Conservation (phyloP, 2,797 vertebrate species). For the Cyclopterus lumpus region DNA sequence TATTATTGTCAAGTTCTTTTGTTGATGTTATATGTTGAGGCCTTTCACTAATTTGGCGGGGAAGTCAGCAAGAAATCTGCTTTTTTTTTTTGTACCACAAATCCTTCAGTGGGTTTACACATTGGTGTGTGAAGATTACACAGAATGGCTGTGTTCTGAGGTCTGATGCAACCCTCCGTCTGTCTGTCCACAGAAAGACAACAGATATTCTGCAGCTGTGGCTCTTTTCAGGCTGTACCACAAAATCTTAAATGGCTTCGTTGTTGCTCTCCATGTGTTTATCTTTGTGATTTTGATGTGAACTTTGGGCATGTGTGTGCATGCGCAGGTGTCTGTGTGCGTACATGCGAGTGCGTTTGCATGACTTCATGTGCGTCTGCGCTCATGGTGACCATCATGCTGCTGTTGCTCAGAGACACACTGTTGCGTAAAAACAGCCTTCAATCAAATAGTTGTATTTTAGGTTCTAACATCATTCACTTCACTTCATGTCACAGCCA, state of each 20-base stretch:
- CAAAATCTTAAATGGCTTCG: conserved; percentile 28
- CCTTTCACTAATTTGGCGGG: not conserved
- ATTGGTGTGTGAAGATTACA: not conserved
- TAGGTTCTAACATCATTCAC: conserved; percentile 28
- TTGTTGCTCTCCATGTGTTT: not conserved
- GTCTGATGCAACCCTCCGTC: conserved; percentile 6
- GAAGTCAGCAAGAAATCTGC: conserved; percentile 20
- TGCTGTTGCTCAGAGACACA: conserved; percentile 16
- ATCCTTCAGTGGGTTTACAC: not conserved
- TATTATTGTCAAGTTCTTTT: not conserved
- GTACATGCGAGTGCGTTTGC: conserved; percentile 19
- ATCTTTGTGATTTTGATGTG: not conserved
- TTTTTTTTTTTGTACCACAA: conserved; percentile 6
- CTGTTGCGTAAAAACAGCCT: conserved; percentile 20
- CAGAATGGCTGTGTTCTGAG: not conserved
- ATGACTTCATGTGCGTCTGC: conserved; percentile 33
- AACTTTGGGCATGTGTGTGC: conserved; percentile 18
- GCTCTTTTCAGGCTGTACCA: conserved; percentile 7
- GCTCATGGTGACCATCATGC: conserved; percentile 16
- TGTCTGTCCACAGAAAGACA: not conserved
- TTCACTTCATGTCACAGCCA: conserved; percentile 2
- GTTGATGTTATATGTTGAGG: not conserved
- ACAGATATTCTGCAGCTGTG: conserved; percentile 13
- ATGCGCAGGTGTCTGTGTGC: conserved; percentile 7
- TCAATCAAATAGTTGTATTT: conserved; percentile 19